Percentiles rank a stretch among this genome's conserved stretches.
Evolutionary conservation across 2,888 invertebrate genomes (phyloP).

Genomic region (Eustalomyia histrio): DNA sequence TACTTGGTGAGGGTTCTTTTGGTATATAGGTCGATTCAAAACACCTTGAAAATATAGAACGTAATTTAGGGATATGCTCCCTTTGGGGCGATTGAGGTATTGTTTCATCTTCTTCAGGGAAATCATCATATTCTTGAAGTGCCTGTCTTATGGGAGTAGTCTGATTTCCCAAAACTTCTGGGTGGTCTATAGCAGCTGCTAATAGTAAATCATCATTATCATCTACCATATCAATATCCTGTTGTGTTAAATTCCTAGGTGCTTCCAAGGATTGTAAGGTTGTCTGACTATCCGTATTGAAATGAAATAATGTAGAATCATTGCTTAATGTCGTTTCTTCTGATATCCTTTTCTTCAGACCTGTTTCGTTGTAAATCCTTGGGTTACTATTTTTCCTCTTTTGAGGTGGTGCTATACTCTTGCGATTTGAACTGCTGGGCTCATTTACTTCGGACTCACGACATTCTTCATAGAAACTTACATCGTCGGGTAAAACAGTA

Average conservation of each 20-base stretch:
- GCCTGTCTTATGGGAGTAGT: slow-evolving; percentile 39
- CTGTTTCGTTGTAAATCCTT: slow-evolving; percentile 36
- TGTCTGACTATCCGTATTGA: slow-evolving; percentile 51
- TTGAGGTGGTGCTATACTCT: slow-evolving; percentile 4
- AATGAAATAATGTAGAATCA: slow-evolving; percentile 69
- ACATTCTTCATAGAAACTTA: slow-evolving; percentile 73
- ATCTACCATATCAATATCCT: slow-evolving; percentile 68
- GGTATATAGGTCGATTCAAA: slow-evolving; percentile 87
- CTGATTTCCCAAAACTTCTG: slow-evolving; percentile 44
- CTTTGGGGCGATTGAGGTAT: slow-evolving; percentile 77
- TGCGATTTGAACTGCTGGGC: not conserved
- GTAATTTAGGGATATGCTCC: slow-evolving; percentile 76
- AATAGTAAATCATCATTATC: slow-evolving; percentile 45
- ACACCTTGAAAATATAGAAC: slow-evolving; percentile 86
- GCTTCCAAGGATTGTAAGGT: slow-evolving; percentile 67
- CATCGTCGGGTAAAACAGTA: slow-evolving; percentile 79
- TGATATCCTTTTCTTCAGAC: slow-evolving; percentile 59
- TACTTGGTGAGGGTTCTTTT: slow-evolving; percentile 81
- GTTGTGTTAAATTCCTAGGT: slow-evolving; percentile 67
- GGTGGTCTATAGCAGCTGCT: slow-evolving; percentile 65
- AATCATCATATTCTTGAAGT: slow-evolving; percentile 66
- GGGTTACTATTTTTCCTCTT: slow-evolving; percentile 68
- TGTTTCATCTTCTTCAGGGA: slow-evolving; percentile 62
- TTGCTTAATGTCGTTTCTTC: slow-evolving; percentile 69
- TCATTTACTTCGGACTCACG: slow-evolving; percentile 69